These are phyloP conservation scores for Caenorhabditis latens DNA, from an alignment of 1,140 invertebrate species.

Conservation along the genomic window DNA sequence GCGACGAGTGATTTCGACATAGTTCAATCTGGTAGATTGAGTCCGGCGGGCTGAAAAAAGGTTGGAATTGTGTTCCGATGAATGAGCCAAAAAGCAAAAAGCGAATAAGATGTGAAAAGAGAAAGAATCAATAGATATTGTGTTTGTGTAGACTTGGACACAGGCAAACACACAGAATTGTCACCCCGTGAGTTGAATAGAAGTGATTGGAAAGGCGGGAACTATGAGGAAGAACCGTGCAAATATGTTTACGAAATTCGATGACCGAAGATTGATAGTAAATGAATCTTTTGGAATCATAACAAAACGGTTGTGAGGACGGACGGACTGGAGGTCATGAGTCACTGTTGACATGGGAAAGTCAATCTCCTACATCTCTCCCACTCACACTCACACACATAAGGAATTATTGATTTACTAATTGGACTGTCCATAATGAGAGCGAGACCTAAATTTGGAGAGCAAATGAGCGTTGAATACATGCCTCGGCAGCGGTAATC, in stretches of 20 bases:
- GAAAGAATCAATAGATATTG: slow-evolving; percentile 44
- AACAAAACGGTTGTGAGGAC: background rate
- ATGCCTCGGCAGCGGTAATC: slow-evolving; percentile 23
- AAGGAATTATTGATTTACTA: background rate
- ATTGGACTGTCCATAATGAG: background rate
- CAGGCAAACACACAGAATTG: slow-evolving; percentile 40
- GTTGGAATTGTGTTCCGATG: background rate
- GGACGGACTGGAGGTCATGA: background rate
- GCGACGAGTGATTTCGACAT: slow-evolving; percentile 24
- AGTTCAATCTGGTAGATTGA: slow-evolving; percentile 20
- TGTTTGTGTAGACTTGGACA: slow-evolving; percentile 24
- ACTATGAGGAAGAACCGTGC: background rate
- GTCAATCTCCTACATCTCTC: no score
- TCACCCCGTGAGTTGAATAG: background rate
- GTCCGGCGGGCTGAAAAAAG: background rate
- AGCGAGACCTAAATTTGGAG: background rate
- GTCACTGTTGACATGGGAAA: background rate
- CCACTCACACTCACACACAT: no score
- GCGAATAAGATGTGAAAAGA: slow-evolving; percentile 30
- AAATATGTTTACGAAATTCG: background rate
- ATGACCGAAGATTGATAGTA: background rate
- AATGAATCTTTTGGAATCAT: background rate
- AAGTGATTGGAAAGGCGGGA: background rate
- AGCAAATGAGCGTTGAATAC: slow-evolving; percentile 8
- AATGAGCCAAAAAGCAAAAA: background rate